phyloP scores from a whole-genome alignment of 2,113 vertebrate species.

The Cephalopterus ornatus region DNA sequence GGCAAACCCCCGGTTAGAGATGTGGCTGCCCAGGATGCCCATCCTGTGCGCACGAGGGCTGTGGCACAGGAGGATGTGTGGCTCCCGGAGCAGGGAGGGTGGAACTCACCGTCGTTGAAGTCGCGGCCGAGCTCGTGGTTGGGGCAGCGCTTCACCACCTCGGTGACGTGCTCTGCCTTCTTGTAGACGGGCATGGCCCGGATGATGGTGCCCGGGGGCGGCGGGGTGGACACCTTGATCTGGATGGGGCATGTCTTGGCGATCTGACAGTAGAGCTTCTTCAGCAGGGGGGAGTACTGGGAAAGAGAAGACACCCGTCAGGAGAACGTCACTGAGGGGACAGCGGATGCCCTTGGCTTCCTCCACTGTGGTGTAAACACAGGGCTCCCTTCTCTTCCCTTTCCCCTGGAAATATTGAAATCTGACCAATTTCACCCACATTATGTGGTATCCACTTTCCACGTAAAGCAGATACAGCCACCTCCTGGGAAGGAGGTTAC shows the following conservation, averaged over 20 bases:
- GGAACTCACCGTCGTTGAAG: conserved; percentile 91
- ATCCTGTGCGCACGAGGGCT: accelerated
- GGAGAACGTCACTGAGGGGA: accelerated
- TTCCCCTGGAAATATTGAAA: neutral
- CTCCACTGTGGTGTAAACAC: accelerated
- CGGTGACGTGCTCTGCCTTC: conserved; percentile 96
- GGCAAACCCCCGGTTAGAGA: neutral
- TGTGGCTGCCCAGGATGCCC: accelerated
- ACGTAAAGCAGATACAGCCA: accelerated
- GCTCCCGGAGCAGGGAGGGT: accelerated
- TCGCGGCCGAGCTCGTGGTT: conserved; percentile 96
- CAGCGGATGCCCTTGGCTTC: accelerated
- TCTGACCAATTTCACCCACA: neutral
- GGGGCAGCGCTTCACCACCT: conserved; percentile 97
- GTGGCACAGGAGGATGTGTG: accelerated
- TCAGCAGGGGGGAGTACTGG: conserved; percentile 94
- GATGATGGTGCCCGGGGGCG: conserved; percentile 88
- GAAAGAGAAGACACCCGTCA: neutral
- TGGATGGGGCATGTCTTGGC: conserved; percentile 98
- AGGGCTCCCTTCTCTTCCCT: neutral
- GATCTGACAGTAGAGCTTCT: conserved; percentile 99
- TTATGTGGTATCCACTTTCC: accelerated
- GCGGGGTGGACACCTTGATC: conserved; percentile 86
- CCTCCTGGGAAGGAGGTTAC: neutral
- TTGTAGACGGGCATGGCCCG: conserved; percentile 98